A percentile compares a stretch with the other conserved stretches of the same genome.
These are phyloP conservation scores for Masticophis lateralis DNA, from an alignment of 2,797 vertebrate genomes.

Conservation along the genomic window DNA sequence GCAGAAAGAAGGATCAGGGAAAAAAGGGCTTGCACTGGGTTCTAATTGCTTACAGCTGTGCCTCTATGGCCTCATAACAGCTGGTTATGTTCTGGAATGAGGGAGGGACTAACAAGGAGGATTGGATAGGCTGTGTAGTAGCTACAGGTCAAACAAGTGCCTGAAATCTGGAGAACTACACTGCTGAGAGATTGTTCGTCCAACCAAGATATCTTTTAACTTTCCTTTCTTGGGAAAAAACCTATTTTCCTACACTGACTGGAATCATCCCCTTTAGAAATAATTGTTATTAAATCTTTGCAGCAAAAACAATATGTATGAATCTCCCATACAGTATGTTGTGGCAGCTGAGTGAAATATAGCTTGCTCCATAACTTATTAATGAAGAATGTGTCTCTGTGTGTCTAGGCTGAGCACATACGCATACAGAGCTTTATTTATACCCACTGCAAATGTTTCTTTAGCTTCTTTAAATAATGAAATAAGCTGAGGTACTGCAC, in stretches of 20 bases:
- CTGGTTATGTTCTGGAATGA: neutral
- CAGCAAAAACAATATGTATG: slow-evolving; percentile 11
- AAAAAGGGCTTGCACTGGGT: slow-evolving; percentile 1
- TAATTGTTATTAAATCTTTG: slow-evolving; percentile 48
- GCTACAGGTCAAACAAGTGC: neutral
- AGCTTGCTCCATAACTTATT: neutral
- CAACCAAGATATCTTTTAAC: neutral
- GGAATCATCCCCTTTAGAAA: slow-evolving; percentile 48
- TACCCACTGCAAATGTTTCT: neutral
- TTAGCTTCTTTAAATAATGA: neutral
- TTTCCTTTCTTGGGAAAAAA: neutral
- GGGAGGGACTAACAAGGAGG: neutral
- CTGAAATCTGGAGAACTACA: slow-evolving; percentile 1
- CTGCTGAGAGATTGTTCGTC: neutral
- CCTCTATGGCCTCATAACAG: slow-evolving; percentile 38
- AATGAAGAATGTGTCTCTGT: neutral
- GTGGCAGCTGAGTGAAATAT: slow-evolving; percentile 35
- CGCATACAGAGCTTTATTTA: neutral
- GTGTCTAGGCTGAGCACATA: neutral
- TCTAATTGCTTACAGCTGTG: slow-evolving; percentile 62
- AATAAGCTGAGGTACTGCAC: neutral
- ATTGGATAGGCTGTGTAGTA: neutral
- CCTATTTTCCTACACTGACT: slow-evolving; percentile 46
- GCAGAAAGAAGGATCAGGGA: slow-evolving; percentile 17
- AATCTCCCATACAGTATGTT: slow-evolving; percentile 46